Evolutionary conservation across 2,797 vertebrate species (phyloP).

Genomic region (Sebastes hopkinsi): DNA sequence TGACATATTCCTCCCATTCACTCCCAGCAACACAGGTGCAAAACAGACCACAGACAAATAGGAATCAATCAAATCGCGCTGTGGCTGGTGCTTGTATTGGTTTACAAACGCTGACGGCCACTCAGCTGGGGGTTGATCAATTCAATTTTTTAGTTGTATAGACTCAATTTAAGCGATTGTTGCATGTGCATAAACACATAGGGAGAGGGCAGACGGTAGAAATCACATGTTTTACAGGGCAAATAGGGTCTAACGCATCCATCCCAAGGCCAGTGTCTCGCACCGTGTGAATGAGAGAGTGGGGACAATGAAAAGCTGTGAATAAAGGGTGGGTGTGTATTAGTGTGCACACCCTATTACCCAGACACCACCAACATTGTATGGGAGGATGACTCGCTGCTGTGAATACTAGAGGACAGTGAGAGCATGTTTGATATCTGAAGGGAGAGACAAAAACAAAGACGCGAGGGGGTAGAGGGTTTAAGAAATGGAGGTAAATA

Average conservation of each 20-base stretch:
- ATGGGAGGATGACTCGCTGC: constrained; percentile 36
- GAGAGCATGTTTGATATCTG: constrained; percentile 56
- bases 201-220: constrained; percentile 1
- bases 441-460: constrained; percentile 50
- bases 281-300: constrained; percentile 43
- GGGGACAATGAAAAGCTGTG: constrained; percentile 62
- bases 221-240: constrained; percentile 55
- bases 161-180: constrained; percentile 33
- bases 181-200: constrained; percentile 28
- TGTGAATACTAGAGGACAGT: constrained; percentile 50
- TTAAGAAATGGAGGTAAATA: constrained; percentile 28
- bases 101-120: constrained; percentile 29
- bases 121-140: constrained; percentile 46
- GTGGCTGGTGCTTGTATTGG: constrained; percentile 63
- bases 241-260: constrained; percentile 41
- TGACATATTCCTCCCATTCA: constrained; percentile 74
- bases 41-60: constrained; percentile 63
- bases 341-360: constrained; percentile 55
- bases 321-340: constrained; percentile 57
- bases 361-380: constrained; percentile 57
- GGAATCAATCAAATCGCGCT: constrained; percentile 63
- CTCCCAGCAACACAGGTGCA: constrained; percentile 74
- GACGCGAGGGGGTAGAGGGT: constrained; percentile 33
- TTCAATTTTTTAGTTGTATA: constrained; percentile 25
- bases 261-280: constrained; percentile 70